Percentiles rank a stretch among this genome's conserved stretches.
Conservation (phyloP, 2,888 invertebrate genomes). For the Cantharis lateralis region DNA sequence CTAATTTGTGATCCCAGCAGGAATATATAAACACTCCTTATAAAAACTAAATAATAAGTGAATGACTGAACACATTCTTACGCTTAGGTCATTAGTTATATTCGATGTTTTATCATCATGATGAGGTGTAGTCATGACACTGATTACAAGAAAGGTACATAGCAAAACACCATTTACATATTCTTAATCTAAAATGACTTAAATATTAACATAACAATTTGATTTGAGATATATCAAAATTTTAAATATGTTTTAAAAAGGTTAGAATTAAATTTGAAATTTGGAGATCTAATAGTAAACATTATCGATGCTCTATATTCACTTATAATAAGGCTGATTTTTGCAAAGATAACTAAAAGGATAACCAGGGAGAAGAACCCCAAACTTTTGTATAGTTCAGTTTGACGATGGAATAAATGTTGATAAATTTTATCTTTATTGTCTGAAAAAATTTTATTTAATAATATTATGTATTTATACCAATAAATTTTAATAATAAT, state of each 20-base stretch:
- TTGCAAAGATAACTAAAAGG: too few relatives aligned
- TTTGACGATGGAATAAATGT: too few relatives aligned
- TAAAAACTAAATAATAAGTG: constrained; percentile 61
- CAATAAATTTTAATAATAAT: too few relatives aligned
- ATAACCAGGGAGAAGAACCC: too few relatives aligned
- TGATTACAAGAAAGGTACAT: constrained; percentile 47
- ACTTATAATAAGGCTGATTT: too few relatives aligned
- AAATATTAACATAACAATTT: background rate
- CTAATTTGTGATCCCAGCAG: constrained; percentile 68
- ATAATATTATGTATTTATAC: too few relatives aligned
- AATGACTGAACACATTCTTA: constrained; percentile 66
- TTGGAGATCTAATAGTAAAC: background rate
- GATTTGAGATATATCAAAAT: background rate
- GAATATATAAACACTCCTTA: constrained; percentile 63
- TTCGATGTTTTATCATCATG: constrained; percentile 54
- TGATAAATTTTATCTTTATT: too few relatives aligned
- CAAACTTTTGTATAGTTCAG: too few relatives aligned
- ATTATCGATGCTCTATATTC: too few relatives aligned
- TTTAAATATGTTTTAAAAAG: background rate
- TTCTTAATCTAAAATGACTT: constrained; percentile 16
- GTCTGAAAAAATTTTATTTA: too few relatives aligned
- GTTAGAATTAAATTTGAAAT: background rate
- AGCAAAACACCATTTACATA: constrained; percentile 22
- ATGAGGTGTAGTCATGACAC: constrained; percentile 54
- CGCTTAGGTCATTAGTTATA: constrained; percentile 55